Base-by-base conservation (phyloP, 2,113 vertebrate genomes). In the Xenopus borealis region DNA sequence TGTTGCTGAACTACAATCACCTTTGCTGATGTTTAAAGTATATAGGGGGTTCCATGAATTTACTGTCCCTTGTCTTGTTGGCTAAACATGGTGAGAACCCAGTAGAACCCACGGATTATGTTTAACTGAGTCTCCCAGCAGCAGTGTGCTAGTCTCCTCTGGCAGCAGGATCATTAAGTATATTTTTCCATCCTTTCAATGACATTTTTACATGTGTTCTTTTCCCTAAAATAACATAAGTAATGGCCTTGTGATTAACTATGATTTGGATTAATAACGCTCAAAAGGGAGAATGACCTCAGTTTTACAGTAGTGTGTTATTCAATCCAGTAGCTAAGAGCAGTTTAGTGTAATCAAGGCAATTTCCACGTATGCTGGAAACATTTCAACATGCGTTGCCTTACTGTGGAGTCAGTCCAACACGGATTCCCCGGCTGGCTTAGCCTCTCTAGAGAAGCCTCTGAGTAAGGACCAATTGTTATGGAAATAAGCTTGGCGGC, bases 401-500 rank as follows among this genome's bases (percentile, higher is more conserved):
- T 69, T 53, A 30, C 71, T 27, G 62, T 66, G 62, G 47, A 63
- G 40, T 57, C 67, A 44, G 63, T 75, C 44, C 55, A 61, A 33
- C 61, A 46, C 58, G 72, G 64, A 74, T 67, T 74, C 64, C 72
- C 64, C 40, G 19, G n/a, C 64, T 27, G 64, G 64, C 44, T 5
- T 33, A 50, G 59, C 44, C 72, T 44, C 64, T 27, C 10, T 18
- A 53, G 52, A 30, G 14, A 40, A 59, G 23, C 52, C 59, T 45
- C 16, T 61, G 53, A 67, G 66, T 67, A 61, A 75, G 70, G 66
- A 62, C 23, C 65, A 78, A 80, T 66, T 58, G 55, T 72, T 78
- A 81, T 76, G 79, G 82, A 85, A 82, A 61, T 71, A 46, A 0
- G 53, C 79, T 63, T 67, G 72, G 53, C 53, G 11, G 64, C 58